Percentiles rank a stretch among this genome's conserved stretches.
These are phyloP conservation scores for Ariolimax columbianus DNA, from an alignment of 2,888 invertebrate genomes.

Conservation along the genomic window DNA sequence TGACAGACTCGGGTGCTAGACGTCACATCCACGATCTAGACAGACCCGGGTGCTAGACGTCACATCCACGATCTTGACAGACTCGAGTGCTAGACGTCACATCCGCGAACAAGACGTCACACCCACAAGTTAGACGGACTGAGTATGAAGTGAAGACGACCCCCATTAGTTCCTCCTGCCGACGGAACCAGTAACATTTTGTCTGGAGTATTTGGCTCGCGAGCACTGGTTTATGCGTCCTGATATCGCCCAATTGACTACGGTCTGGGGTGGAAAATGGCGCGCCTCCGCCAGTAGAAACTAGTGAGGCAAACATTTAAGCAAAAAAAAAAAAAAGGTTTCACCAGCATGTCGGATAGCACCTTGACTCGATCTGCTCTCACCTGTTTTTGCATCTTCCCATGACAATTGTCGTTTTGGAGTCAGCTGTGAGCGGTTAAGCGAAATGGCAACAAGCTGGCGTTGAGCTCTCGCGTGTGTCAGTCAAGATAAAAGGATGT, in stretches of 20 bases:
- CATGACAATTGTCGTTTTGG: constrained; percentile 1
- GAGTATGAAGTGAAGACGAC: not conserved
- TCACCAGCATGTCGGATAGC: not conserved
- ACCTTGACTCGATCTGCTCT: not conserved
- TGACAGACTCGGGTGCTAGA: too few species aligned
- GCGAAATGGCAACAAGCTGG: not conserved
- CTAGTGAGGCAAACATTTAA: too few species aligned
- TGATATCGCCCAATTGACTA: too few species aligned
- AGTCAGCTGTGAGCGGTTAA: not conserved
- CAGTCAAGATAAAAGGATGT: not conserved
- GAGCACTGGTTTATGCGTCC: too few species aligned
- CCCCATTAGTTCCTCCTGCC: not conserved
- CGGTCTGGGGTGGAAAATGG: too few species aligned
- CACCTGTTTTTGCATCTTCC: constrained; percentile 15
- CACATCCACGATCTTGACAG: too few species aligned
- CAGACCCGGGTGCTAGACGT: too few species aligned
- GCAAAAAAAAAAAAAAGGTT: not conserved
- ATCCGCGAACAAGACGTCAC: too few species aligned
- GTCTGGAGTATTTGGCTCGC: too few species aligned
- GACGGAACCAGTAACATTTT: not conserved
- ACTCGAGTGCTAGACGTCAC: too few species aligned
- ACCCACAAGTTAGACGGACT: not conserved
- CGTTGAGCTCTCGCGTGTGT: not conserved
- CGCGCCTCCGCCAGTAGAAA: too few species aligned
- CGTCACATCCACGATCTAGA: too few species aligned